Evolutionary conservation across 2,797 vertebrate species (phyloP).

Genomic region (Heterohyrax brucei): DNA sequence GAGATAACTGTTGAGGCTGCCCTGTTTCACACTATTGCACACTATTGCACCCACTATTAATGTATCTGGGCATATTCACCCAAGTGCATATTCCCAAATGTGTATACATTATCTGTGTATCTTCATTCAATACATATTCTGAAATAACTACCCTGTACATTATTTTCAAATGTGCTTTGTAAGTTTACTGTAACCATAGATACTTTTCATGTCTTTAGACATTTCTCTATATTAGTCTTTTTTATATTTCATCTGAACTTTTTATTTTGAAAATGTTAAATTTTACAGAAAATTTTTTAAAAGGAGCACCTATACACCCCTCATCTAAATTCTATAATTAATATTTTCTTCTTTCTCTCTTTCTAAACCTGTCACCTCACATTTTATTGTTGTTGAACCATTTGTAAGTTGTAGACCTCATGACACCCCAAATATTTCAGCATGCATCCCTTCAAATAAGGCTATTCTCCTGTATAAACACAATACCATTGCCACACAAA

Average conservation of each 20-base stretch:
- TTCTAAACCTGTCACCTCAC: background rate
- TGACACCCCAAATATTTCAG: background rate
- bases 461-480: no score
- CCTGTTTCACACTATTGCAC: background rate
- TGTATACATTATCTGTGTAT: no score
- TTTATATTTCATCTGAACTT: background rate
- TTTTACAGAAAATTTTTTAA: background rate
- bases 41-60: background rate
- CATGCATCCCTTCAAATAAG: background rate
- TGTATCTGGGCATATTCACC: background rate
- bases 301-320: background rate
- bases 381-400: background rate
- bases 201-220: background rate
- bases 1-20: background rate
- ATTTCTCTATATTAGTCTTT: background rate
- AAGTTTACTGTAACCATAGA: background rate
- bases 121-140: no score
- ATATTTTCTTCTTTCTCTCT: background rate
- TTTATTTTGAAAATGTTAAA: background rate
- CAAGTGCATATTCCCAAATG: background rate
- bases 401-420: background rate
- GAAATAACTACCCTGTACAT: background rate
- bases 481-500: background rate
- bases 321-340: background rate
- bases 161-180: background rate